phyloP scores from a whole-genome alignment of 2,113 vertebrate species.

The Phaethornis superciliosus region DNA sequence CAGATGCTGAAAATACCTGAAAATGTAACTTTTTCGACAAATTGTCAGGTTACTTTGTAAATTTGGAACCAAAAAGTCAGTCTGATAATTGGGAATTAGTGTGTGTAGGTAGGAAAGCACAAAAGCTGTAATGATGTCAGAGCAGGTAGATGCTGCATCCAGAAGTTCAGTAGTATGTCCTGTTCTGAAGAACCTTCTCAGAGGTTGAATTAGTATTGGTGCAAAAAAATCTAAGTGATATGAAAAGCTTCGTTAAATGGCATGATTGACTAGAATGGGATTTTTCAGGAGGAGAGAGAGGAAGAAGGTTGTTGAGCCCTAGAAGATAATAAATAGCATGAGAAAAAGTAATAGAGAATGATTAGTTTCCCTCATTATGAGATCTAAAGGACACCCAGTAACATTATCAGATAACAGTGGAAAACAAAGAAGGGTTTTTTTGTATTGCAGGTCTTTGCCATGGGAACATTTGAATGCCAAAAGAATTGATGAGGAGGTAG shows the following conservation, averaged over 20 bases:
- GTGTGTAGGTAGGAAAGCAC: neutral
- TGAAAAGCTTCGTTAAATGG: neutral
- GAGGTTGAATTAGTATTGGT: neutral
- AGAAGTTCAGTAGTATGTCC: neutral
- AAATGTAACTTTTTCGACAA: neutral
- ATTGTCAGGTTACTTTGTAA: neutral
- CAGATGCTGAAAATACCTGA: neutral
- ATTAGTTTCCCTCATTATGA: neutral
- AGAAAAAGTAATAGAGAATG: neutral
- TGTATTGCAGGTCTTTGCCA: neutral
- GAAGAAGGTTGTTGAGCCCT: neutral
- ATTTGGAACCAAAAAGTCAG: neutral
- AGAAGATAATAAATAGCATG: accelerated
- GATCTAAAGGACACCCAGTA: neutral
- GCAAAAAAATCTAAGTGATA: neutral
- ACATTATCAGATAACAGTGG: neutral
- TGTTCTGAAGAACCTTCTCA: neutral
- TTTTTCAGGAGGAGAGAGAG: neutral
- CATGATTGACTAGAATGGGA: neutral
- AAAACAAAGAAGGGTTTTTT: neutral
- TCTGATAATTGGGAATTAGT: neutral
- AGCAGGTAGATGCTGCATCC: neutral
- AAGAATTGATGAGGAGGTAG: neutral
- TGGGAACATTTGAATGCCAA: neutral
- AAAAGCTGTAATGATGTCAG: neutral